Base-by-base conservation (phyloP, 2,888 invertebrate species). In the Bimastos eiseni region DNA sequence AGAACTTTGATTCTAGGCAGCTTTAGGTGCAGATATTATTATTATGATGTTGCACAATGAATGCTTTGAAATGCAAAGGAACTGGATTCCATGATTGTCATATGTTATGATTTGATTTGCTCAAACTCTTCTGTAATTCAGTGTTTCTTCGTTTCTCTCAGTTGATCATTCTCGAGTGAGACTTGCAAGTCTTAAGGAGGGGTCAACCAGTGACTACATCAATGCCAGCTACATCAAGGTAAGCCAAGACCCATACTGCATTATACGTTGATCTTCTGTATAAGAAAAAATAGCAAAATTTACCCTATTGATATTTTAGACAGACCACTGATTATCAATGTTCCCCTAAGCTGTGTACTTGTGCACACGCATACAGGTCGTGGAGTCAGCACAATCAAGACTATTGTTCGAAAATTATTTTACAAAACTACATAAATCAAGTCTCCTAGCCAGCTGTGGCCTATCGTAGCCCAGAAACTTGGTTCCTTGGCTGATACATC, bases 181-280 rank as follows among this genome's bases (percentile, higher is more conserved):
- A 36, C 84, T 91, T 86, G n/a, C 84, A 41, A 83, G 36, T 83
- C 24, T 49, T 41, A 41, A 41, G 86, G 90, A 83, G 24, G 86
- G 37, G 21, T 38, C 37, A 0, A 55, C 86, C 5, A 88, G 37
- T 88, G 94, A 94, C 90, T 95, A 94, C 92, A 94, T 94, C 91
- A 94, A 95, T 93, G 94, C 94, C 37, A 94, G 93, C 91, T 94
- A 92, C 91, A 93, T 95, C 30, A 91, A 93, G 93, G 94, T 94
- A 92, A 91, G 83, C 36, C 86, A n/a, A 70, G 70, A n/a, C 70
- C 30, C 70, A 70, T 55, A 17, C 19, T 2, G 6, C 17, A 44
- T 44, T 44, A 13, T 44, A 2, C 19, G 15, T 13, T 19, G 2
- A 2, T 44, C 15, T 44, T 6, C 17, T 19, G 15, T 41, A 41